phyloP scores from a whole-genome alignment of 2,888 invertebrate species.

The Lasioglossum oenotherae region DNA sequence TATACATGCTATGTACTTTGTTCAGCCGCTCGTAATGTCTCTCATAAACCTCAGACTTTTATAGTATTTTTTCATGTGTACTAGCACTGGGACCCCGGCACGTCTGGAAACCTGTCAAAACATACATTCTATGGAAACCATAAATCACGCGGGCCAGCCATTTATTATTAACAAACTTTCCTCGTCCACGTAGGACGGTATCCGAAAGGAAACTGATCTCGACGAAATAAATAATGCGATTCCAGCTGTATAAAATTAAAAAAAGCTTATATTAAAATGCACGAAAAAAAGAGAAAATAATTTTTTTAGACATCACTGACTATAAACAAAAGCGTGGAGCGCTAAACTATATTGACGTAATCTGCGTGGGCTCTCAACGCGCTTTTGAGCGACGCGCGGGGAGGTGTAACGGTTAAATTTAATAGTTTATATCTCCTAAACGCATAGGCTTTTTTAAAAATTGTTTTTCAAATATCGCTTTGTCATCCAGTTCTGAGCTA shows the following conservation, averaged over 20 bases:
- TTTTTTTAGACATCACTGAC: too few species aligned
- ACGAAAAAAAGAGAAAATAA: too few species aligned
- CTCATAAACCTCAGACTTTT: constrained; percentile 15
- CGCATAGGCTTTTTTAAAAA: too few species aligned
- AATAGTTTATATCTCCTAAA: too few species aligned
- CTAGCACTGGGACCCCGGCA: background rate
- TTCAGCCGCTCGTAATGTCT: constrained; percentile 11
- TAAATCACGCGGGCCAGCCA: background rate
- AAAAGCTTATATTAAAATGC: too few species aligned
- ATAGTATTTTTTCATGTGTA: background rate
- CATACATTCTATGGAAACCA: background rate
- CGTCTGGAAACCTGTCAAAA: background rate
- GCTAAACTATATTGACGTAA: too few species aligned
- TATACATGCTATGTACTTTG: constrained; percentile 1
- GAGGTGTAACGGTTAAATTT: too few species aligned
- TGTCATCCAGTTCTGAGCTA: too few species aligned
- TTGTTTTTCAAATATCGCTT: too few species aligned
- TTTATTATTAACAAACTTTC: background rate
- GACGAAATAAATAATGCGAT: background rate
- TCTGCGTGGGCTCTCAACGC: too few species aligned
- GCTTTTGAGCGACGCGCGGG: too few species aligned
- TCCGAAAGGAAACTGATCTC: background rate
- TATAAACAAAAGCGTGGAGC: too few species aligned
- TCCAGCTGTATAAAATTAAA: background rate
- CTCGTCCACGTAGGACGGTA: background rate